Base-by-base conservation (phyloP, 2,113 vertebrate genomes). In the Podarcis muralis region DNA sequence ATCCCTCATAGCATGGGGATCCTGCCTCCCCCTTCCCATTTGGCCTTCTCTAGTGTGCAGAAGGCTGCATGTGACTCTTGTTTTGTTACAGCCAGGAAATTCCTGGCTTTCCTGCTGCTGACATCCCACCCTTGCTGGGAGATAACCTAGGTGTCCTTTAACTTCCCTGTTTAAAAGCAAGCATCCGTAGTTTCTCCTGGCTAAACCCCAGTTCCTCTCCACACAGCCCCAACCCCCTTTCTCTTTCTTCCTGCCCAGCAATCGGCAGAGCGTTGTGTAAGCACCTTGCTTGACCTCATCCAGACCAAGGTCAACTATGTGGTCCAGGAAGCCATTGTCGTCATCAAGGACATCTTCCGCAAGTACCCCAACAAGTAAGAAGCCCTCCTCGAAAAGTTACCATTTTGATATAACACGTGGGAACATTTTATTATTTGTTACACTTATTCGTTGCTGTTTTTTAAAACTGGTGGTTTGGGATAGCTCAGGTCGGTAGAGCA, bases 291-390 rank as follows among this genome's bases (percentile, higher is more conserved):
- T 0, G 98, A 99, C 94, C 98, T 99, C 92, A 99, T 99, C 95
- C 98, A 99, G 96, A 99, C 99, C 94, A 99, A 99, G 92, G 98
- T 99, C 93, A 99, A 99, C 97, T 99, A 99, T 1, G 98, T 99
- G 94, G 99, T 99, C 83, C 98, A 99, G 96, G 99, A 99, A 94
- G 99, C 99, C 93, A 99, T 99, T 1, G 98, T 99, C 1, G 99
- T 99, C 92, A 99, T 99, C 96, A 99, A 97, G 94, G 99, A 99
- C 96, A 99, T 99, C 95, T 99, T 99, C 95, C 98, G 99, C 96
- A 99, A 99, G 94, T 99, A 99, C 96, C 99, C 99, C 81, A 99
- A 99, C 97, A 99, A 99, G 99, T 99, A 96, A 0, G 98, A 97
- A 75, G 48, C 0, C 0, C 2, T 53, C 48, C 48, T 53, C 48